Percentiles rank a stretch among this genome's conserved stretches.
Evolutionary conservation across 2,113 vertebrate species (phyloP).

Genomic region (Polypterus bichir): DNA sequence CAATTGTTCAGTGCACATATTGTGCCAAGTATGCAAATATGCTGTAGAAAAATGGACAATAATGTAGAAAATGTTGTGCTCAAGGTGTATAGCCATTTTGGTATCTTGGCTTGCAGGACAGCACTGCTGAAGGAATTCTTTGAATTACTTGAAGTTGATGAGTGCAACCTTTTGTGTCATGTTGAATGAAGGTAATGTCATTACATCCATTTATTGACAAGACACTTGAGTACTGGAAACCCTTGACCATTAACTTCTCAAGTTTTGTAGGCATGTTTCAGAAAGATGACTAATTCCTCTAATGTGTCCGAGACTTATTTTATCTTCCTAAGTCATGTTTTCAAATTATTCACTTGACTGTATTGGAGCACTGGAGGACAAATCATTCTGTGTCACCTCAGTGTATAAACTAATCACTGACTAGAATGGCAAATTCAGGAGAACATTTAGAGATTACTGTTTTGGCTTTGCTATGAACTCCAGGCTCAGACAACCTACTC

Average conservation of each 20-base stretch:
- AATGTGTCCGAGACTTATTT: constrained; percentile 4
- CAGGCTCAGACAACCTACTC: constrained; percentile 7
- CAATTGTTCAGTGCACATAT: constrained; percentile 9
- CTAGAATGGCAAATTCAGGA: constrained; percentile 13
- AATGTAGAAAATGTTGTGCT: constrained; percentile 13
- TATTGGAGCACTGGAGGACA: constrained; percentile 14
- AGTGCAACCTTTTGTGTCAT: constrained; percentile 7
- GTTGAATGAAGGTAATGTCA: constrained; percentile 1
- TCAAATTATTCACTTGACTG: constrained; percentile 8
- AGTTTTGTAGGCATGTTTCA: constrained; percentile 15
- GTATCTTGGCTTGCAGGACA: constrained; percentile 14
- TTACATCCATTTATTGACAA: constrained; percentile 10
- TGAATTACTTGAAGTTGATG: constrained; percentile 4
- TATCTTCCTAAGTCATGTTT: constrained; percentile 13
- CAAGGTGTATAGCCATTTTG: constrained; percentile 18
- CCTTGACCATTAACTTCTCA: constrained; percentile 10
- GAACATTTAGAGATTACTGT: constrained; percentile 7
- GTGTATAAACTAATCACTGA: constrained; percentile 11
- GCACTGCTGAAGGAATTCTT: constrained; percentile 13
- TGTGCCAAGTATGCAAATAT: constrained; percentile 11
- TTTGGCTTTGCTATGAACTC: constrained; percentile 16
- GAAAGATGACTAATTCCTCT: constrained; percentile 2
- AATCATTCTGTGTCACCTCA: constrained; percentile 12
- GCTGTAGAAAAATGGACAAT: constrained; percentile 6
- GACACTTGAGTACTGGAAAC: constrained; percentile 7